phyloP scores from a whole-genome alignment of 2,113 vertebrate genomes.

The Daboia siamensis region DNA sequence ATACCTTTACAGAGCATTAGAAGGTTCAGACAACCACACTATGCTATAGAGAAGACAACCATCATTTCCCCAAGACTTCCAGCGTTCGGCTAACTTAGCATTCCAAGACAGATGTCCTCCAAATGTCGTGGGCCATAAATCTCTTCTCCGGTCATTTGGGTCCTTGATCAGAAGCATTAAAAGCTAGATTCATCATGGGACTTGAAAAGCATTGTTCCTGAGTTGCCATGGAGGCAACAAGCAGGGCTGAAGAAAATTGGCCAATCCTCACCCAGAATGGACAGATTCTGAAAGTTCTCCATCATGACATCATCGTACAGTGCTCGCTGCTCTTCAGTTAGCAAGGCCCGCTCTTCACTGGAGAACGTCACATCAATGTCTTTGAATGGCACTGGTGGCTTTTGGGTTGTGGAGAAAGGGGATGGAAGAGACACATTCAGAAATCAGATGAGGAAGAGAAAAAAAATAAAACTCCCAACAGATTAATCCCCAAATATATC shows the following conservation, averaged over 20 bases:
- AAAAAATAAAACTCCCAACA: no score
- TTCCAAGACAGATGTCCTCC: not conserved
- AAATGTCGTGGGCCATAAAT: not conserved
- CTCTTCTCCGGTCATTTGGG: not conserved
- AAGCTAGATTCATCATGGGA: not conserved
- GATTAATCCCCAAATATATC: not conserved
- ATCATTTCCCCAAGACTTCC: not conserved
- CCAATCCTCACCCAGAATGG: conserved; percentile 9
- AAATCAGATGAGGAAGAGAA: not conserved
- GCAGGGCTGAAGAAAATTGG: not conserved
- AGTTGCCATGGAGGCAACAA: not conserved
- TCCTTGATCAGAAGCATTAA: not conserved
- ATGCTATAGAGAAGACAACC: not conserved
- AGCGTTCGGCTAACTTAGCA: not conserved
- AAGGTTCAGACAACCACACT: not conserved
- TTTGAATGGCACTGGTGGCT: conserved; percentile 6
- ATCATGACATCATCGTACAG: not conserved
- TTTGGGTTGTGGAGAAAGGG: not conserved
- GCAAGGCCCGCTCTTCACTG: not conserved
- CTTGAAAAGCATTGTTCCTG: not conserved
- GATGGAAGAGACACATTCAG: not conserved
- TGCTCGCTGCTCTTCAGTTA: not conserved
- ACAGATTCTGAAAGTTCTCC: conserved; percentile 10
- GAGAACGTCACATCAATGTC: conserved; percentile 10
- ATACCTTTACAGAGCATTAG: not conserved